A percentile compares a stretch with the other conserved stretches of the same genome.
Conservation (phyloP, 2,797 vertebrate species). For the Artibeus lituratus region DNA sequence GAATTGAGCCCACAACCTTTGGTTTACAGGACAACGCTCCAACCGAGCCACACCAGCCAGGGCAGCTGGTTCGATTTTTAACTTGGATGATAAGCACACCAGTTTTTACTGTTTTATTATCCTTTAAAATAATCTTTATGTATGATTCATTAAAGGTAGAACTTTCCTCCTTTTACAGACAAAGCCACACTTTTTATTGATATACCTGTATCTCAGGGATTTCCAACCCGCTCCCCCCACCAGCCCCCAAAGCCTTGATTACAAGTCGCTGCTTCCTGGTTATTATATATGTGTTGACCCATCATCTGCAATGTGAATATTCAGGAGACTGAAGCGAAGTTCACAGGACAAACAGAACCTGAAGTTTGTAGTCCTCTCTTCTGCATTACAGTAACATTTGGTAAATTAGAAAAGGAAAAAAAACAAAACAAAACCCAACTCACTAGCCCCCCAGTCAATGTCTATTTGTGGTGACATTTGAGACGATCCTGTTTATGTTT, state of each 20-base stretch:
- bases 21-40: background rate
- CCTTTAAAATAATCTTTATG: background rate
- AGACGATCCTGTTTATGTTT: background rate
- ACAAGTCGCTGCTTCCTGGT: background rate
- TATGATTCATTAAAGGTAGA: background rate
- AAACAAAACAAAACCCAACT: background rate
- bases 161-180: conserved; percentile 3
- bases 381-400: background rate
- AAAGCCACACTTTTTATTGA: conserved; percentile 27
- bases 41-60: background rate
- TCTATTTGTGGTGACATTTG: background rate
- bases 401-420: background rate
- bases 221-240: fast-evolving
- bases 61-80: background rate
- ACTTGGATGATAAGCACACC: background rate
- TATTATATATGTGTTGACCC: background rate
- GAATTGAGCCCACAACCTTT: background rate
- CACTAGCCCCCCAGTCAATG: background rate
- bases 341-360: background rate
- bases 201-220: background rate
- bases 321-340: background rate
- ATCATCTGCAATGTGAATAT: background rate
- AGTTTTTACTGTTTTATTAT: background rate
- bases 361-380: background rate
- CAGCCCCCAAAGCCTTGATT: background rate